A percentile compares a stretch with the other conserved stretches of the same genome.
Evolutionary conservation across 2,113 vertebrate species (phyloP).

Genomic region (Zapornia atra): DNA sequence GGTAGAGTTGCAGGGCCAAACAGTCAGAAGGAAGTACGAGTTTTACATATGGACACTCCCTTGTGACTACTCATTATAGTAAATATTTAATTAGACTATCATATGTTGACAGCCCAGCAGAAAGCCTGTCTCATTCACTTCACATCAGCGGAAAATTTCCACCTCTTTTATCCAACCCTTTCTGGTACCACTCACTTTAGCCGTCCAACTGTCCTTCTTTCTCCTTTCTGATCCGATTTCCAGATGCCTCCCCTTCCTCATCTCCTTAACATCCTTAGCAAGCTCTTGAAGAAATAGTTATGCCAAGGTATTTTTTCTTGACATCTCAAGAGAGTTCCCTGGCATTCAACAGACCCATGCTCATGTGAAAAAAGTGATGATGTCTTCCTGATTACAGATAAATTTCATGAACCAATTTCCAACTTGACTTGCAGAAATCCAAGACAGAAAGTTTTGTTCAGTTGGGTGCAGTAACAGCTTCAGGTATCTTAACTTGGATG

Average conservation of each 20-base stretch:
- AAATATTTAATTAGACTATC: slow-evolving; percentile 23
- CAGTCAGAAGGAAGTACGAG: neutral
- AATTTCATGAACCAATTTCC: neutral
- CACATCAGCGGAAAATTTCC: neutral
- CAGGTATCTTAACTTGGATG: neutral
- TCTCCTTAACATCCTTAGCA: neutral
- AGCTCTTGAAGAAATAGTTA: neutral
- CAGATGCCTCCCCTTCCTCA: neutral
- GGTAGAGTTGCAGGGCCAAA: neutral
- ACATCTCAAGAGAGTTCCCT: neutral
- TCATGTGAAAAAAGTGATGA: neutral
- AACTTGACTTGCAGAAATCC: neutral
- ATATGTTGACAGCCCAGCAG: neutral
- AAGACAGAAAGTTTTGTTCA: neutral
- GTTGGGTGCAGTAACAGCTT: neutral
- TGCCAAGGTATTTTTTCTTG: neutral
- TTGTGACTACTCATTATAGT: neutral
- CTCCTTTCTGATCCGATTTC: neutral
- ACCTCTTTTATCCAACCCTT: neutral
- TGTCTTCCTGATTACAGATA: neutral
- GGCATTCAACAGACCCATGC: rapidly evolving
- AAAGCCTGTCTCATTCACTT: neutral
- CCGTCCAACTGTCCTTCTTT: neutral
- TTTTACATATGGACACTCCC: neutral
- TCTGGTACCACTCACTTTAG: neutral